These are phyloP conservation scores for Tympanuchus pallidicinctus DNA, from an alignment of 2,113 vertebrate species.

Conservation along the genomic window DNA sequence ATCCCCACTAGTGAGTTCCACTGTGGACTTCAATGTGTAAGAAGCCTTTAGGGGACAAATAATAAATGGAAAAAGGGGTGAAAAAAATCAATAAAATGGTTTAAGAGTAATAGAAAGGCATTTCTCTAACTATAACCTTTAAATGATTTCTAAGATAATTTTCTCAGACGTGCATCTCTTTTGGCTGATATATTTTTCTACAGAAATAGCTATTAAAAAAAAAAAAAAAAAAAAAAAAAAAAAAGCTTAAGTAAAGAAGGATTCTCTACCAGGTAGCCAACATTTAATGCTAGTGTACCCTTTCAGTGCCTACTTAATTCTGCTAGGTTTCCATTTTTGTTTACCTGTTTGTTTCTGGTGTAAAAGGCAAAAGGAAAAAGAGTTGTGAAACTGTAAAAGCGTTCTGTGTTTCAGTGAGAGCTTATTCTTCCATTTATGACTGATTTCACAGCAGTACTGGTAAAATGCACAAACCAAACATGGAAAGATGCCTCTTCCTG, in stretches of 20 bases:
- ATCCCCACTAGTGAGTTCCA: constrained; percentile 66
- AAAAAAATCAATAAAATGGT: constrained; percentile 43
- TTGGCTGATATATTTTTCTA: not conserved
- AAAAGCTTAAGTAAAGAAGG: not conserved
- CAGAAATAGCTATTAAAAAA: not conserved
- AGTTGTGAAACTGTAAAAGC: not conserved
- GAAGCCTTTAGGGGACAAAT: constrained; percentile 72
- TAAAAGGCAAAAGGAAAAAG: not conserved
- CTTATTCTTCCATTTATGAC: not conserved
- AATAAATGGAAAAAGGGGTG: constrained; percentile 36
- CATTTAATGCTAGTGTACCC: constrained; percentile 27
- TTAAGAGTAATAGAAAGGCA: constrained; percentile 41
- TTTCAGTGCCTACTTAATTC: constrained; percentile 32
- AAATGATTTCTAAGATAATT: constrained; percentile 64
- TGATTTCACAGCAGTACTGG: not conserved
- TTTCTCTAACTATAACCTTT: constrained; percentile 39
- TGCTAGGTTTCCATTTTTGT: constrained; percentile 1
- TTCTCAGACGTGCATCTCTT: not conserved
- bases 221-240: not conserved
- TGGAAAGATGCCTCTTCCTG: not conserved
- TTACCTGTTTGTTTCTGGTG: not conserved
- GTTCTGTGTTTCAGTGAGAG: not conserved
- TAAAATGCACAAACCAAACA: not conserved
- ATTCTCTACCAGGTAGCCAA: not conserved
- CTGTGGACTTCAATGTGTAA: constrained; percentile 71